Base-by-base conservation (phyloP, 1,140 invertebrate genomes). In the Scaptomyza montana region DNA sequence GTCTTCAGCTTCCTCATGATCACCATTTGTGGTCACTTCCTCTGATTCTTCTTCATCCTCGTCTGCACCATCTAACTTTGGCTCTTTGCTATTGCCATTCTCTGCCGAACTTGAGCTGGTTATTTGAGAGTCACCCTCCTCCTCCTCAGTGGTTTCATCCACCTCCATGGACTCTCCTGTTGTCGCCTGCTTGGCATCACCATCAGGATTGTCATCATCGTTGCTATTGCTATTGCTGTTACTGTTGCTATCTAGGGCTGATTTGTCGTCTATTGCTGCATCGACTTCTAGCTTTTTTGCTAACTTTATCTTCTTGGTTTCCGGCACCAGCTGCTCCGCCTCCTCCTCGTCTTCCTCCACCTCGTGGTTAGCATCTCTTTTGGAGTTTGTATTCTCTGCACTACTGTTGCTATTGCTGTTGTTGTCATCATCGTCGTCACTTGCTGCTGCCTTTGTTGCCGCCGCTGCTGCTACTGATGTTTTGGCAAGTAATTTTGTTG, bases 71-170 rank as follows among this genome's bases (percentile, higher is more conserved):
- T 72, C 53, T 12, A 49, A 57, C 36, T 77, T 86, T 13, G 47
- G 67, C 55, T 64, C 74, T 12, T 89, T 89, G 30, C 60, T 56
- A 36, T 50, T 74, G 43, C 70, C 79, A 63, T 67, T 80, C 53
- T 86, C 76, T 25, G 89, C 73, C 16, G 77, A 79, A 49, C 85
- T 81, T 5, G 59, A 82, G 61, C 75, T 80, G 5, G 79, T 91
- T 50, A 91, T 81, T 66, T 91, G 87, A 55, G 85, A 90, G 59
- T 90, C 90, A 33, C 80, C 81, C 49, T 80, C 81, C 19, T 65
- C 72, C 39, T 43, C 39, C 39, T 43, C 39, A 2, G 39, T 43
- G 16, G 47, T 43, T 6, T 77, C 80, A 46, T 80, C 86, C 33
- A 80, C 69, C 9, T 89, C 80, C 71, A 79, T 80, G 43, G 72